These are phyloP conservation scores for Betta splendens DNA, from an alignment of 2,797 vertebrate genomes.

Conservation along the genomic window DNA sequence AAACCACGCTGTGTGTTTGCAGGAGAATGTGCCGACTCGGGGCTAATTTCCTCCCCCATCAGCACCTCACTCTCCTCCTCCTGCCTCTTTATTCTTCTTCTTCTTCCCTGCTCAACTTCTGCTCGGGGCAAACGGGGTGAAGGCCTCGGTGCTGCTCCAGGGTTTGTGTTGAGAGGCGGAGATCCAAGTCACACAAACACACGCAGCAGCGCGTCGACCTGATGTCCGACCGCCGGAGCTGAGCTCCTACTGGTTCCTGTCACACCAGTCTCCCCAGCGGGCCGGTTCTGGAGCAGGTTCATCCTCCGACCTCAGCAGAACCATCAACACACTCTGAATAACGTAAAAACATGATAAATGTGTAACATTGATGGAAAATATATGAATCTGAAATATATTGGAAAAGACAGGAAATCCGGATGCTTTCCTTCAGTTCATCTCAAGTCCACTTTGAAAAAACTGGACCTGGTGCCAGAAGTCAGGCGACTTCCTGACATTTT, in stretches of 20 bases:
- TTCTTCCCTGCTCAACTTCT: slow-evolving; percentile 57
- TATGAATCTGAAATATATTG: no score
- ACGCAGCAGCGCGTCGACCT: slow-evolving; percentile 39
- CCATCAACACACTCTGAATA: no score
- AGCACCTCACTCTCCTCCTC: slow-evolving; percentile 68
- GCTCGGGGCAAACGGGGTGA: slow-evolving; percentile 35
- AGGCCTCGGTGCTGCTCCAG: slow-evolving; percentile 13
- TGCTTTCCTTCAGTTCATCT: no score
- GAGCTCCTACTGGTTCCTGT: no score
- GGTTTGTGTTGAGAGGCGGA: slow-evolving; percentile 33
- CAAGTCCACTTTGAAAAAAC: no score
- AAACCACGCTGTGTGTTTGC: slow-evolving; percentile 47
- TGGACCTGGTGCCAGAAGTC: slow-evolving; percentile 4
- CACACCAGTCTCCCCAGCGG: no score
- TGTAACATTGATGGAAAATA: no score
- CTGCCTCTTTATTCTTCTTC: slow-evolving; percentile 15
- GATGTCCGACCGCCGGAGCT: no score
- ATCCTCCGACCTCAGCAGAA: background rate
- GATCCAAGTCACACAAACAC: slow-evolving; percentile 44
- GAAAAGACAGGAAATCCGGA: no score
- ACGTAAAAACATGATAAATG: no score
- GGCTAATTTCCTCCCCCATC: slow-evolving; percentile 77
- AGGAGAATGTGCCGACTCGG: slow-evolving; percentile 77
- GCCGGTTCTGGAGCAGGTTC: no score
- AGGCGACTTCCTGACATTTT: background rate